Percentiles rank a stretch among this genome's conserved stretches.
Conservation (phyloP, 1,140 invertebrate species). For the Drosophila bocki region DNA sequence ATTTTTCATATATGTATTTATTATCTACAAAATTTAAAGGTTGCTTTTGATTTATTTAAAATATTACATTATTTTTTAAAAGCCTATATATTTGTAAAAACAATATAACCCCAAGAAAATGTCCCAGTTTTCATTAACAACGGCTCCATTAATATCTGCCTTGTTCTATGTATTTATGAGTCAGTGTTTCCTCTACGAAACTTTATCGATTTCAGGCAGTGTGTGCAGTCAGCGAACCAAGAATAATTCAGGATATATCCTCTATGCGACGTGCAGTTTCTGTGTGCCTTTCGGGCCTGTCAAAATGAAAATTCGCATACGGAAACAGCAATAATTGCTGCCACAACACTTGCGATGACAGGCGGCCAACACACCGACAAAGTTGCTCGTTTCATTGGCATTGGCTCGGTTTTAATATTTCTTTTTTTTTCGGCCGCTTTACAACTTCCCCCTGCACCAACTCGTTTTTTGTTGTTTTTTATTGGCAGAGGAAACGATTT, state of each 20-base stretch:
- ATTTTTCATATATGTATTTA: too few species aligned
- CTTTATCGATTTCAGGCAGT: constrained; percentile 35
- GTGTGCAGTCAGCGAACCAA: constrained; percentile 24
- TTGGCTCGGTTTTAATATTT: constrained; percentile 46
- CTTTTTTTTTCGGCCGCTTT: constrained; percentile 55
- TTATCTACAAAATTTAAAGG: too few species aligned
- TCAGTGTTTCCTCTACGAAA: constrained; percentile 6
- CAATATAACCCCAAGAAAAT: too few species aligned
- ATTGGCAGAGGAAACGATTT: constrained; percentile 31
- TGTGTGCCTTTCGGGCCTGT: constrained; percentile 39
- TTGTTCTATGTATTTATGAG: constrained; percentile 6
- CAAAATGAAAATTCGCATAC: constrained; percentile 74
- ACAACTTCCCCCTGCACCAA: constrained; percentile 66
- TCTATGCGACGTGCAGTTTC: constrained; percentile 20
- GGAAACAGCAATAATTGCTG: constrained; percentile 78
- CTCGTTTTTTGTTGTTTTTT: constrained; percentile 44
- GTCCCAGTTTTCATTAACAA: not conserved
- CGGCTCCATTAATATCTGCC: not conserved
- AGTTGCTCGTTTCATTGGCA: constrained; percentile 62
- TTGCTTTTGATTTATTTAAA: too few species aligned
- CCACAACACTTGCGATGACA: constrained; percentile 73
- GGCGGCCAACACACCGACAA: constrained; percentile 46
- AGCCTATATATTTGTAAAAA: too few species aligned
- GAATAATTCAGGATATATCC: constrained; percentile 39
- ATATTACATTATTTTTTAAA: too few species aligned